Evolutionary conservation across 2,888 invertebrate genomes (phyloP), one percentile per base, ranked within the genome.

Genomic region (Torymus aiolomorphi): DNA sequence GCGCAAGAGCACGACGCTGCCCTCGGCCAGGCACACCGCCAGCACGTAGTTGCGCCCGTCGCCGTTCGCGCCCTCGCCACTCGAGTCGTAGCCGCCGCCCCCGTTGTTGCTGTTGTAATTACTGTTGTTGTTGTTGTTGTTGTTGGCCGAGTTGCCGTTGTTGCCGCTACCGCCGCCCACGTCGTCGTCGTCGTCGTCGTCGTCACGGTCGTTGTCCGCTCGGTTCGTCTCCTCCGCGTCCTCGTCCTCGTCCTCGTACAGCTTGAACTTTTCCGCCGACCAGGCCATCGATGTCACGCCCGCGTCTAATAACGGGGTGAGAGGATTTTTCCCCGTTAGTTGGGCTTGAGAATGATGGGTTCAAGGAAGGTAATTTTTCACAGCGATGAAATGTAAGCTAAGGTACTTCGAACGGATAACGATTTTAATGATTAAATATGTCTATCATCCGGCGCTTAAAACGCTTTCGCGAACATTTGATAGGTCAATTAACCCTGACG

Each of bases 181-280:
- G 52, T 63, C 56, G 0, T 66, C 51, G 13, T 78, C 72, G 2
- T 74, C 66, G 42, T 78, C 69, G 11, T 71, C 78, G 69, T 67
- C 66, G 24, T 66, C 66, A 0, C 42, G 24, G n/a, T 74, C 74
- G 59, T 75, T 49, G 51, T 73, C 63, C 12, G 42, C 59, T 12
- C 31, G 54, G 59, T 74, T 42, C 42, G 63, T 57, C 2, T 65
- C 74, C 24, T 74, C 62, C 31, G 61, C 57, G 14, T 69, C 85
- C 75, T 92, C 93, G 83, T 96, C 96, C 86, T 96, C 96, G 0
- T 95, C 95, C 90, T 98, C 98, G 89, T 98, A 98, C 97, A 98
- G 98, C 91, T 97, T 98, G 91, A 98, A 98, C 88, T 98, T 98
- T 90, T 98, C 97, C 89, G 98, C 98, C 20, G 97, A 97, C 98